Conservation (phyloP, 2,113 vertebrate species). For the Callorhinus ursinus region DNA sequence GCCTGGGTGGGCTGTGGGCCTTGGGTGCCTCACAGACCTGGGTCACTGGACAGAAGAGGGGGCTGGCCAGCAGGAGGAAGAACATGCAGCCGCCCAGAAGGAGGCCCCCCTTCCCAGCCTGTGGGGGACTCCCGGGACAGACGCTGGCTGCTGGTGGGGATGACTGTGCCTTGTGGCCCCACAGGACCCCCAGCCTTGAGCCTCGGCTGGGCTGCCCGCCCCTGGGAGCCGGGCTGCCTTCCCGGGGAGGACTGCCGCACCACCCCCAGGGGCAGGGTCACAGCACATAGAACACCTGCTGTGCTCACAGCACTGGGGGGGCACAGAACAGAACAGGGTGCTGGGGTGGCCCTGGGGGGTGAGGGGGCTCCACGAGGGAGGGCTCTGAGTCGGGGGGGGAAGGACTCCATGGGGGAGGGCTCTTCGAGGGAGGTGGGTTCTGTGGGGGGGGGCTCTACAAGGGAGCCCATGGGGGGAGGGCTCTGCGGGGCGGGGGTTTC, state of each 20-base stretch:
- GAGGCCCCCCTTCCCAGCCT: background rate
- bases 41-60: background rate
- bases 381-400: too few relatives aligned
- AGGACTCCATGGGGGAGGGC: too few relatives aligned
- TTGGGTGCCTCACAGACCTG: background rate
- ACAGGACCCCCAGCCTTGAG: background rate
- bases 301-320: background rate
- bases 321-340: background rate
- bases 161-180: background rate
- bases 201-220: too few relatives aligned
- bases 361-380: too few relatives aligned
- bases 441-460: too few relatives aligned
- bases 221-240: background rate
- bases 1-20: background rate
- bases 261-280: too few relatives aligned
- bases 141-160: background rate
- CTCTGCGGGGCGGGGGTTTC: too few relatives aligned
- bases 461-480: too few relatives aligned
- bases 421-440: too few relatives aligned
- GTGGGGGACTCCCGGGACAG: too few relatives aligned
- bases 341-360: too few relatives aligned
- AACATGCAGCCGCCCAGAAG: background rate
- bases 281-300: too few relatives aligned
- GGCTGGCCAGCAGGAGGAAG: background rate
- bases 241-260: background rate